Evolutionary conservation across 2,113 vertebrate species (phyloP), one percentile per base, ranked within the genome.

Genomic region (Sorex araneus): DNA sequence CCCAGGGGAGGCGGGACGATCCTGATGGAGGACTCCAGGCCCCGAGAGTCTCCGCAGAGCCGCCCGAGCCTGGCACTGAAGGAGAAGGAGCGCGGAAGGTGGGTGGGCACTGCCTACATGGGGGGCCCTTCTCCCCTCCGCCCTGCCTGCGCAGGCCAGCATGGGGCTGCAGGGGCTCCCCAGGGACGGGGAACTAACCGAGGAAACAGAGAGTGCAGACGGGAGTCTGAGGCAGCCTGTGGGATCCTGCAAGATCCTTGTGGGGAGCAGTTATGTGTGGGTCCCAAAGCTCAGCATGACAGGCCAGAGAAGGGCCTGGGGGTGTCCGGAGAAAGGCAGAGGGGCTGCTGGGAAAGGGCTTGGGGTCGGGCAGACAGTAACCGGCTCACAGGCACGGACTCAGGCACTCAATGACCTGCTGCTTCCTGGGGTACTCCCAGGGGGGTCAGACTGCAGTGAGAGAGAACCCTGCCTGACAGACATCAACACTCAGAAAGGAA

Each of bases 1-100:
- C 96, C 89, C 95, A 0, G 0, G 93, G 93, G 95, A 96, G 82
- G 74, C 0, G 6, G 83, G 69, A 73, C 90, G 95, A 94, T 86
- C 95, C 90, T 83, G 78, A 27, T 0, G 16, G 76, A 75, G 36
- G 81, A 64, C 5, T 28, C 78, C 30, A 21, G 9, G 36, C 76
- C 57, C 16, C 27, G 10, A 8, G 66, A 89, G 67, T 36, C 66
- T n/a, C 92, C 66, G 64, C 3, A 70, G 40, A 64, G 34, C 28
- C 12, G 91, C 28, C 77, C 1, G 43, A 84, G 89, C 83, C 57
- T 36, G 23, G 0, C 23, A 54, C 54, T 76, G 82, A 63, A 28
- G 7, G 90, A 83, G 82, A 63, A 28, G 7, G 90, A 83, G 12
- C 54, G 18, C 15, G 13, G 83, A 74, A 0, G n/a, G 50, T 47